Percentiles rank a stretch among this genome's conserved stretches.
phyloP scores from a whole-genome alignment of 35 echinoderm and acorn worm genomes.

The Hemicentrotus pulcherrimus region DNA sequence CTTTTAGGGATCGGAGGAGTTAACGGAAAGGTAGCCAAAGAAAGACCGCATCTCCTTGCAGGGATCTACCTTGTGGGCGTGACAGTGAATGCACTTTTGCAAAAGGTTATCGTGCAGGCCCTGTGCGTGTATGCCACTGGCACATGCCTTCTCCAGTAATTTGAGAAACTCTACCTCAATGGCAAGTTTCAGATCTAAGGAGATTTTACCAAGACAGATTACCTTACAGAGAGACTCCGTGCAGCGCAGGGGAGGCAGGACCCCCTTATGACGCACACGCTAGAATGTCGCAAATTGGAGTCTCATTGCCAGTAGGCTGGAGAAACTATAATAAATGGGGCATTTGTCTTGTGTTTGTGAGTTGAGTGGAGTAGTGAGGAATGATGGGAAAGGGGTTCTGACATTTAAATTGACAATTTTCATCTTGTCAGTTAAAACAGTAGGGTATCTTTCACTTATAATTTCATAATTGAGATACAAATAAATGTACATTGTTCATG shows the following conservation, averaged over 20 bases:
- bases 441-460: not conserved
- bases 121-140: slow-evolving; percentile 42
- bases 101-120: slow-evolving; percentile 38
- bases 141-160: slow-evolving; percentile 43
- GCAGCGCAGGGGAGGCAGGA: not conserved
- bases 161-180: slow-evolving; percentile 46
- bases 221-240: not conserved
- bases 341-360: not conserved
- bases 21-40: not conserved
- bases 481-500: too few species aligned
- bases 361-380: not conserved
- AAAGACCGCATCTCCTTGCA: slow-evolving; percentile 6
- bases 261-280: slow-evolving; percentile 30
- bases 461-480: not conserved
- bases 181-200: slow-evolving; percentile 43
- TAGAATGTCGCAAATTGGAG: slow-evolving; percentile 37
- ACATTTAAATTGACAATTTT: not conserved
- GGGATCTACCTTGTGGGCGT: slow-evolving; percentile 29
- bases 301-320: slow-evolving; percentile 11
- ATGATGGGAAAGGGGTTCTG: not conserved
- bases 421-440: not conserved
- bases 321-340: slow-evolving; percentile 31
- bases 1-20: slow-evolving; percentile 7
- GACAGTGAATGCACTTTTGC: slow-evolving; percentile 35
- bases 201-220: slow-evolving; percentile 44